phyloP scores from a whole-genome alignment of 2,888 invertebrate genomes.

The Rhodophaea formosa region DNA sequence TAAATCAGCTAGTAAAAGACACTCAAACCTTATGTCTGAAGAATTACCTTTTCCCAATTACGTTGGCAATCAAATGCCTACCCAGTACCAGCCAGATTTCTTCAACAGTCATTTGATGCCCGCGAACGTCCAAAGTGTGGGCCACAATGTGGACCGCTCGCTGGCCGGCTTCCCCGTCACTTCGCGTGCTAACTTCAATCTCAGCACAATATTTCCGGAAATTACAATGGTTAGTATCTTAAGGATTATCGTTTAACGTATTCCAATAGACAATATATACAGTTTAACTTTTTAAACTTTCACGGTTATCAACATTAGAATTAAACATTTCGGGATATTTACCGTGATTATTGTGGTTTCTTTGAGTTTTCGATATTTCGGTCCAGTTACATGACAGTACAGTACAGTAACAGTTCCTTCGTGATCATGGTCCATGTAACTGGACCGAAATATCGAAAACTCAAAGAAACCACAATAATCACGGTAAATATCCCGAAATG shows the following conservation, averaged over 20 bases:
- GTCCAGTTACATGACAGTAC: too few species aligned
- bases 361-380: too few species aligned
- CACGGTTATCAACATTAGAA: too few species aligned
- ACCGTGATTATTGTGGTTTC: too few species aligned
- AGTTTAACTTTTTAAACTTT: too few species aligned
- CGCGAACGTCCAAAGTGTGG: conserved; percentile 61
- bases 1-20: conserved; percentile 57
- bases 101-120: conserved; percentile 71
- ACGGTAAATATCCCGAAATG: too few species aligned
- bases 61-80: conserved; percentile 64
- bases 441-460: too few species aligned
- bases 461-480: too few species aligned
- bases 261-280: too few species aligned
- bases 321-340: too few species aligned
- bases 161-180: conserved; percentile 63
- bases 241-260: neutral
- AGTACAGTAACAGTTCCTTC: too few species aligned
- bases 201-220: conserved; percentile 92
- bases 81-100: conserved; percentile 70
- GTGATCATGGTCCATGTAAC: too few species aligned
- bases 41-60: conserved; percentile 69
- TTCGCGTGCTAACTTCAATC: conserved; percentile 87
- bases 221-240: conserved; percentile 83
- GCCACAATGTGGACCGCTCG: conserved; percentile 60
- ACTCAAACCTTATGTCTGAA: conserved; percentile 61